phyloP scores from a whole-genome alignment of 2,113 vertebrate species.

The Salvelinus fontinalis region DNA sequence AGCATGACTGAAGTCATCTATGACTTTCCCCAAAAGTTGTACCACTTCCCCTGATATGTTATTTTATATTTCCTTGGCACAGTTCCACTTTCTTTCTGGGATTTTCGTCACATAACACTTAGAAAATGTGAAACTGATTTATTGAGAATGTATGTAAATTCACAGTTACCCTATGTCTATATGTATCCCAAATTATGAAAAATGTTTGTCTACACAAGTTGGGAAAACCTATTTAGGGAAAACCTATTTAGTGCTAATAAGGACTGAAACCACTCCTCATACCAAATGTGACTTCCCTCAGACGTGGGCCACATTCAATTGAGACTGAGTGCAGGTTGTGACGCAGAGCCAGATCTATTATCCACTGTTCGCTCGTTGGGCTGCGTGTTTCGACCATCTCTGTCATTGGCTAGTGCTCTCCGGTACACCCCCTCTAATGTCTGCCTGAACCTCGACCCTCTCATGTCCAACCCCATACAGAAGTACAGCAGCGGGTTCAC shows the following conservation, averaged over 20 bases:
- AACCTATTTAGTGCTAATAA: background rate
- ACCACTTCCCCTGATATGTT: too few relatives aligned
- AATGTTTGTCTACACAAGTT: too few relatives aligned
- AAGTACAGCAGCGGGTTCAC: slow-evolving; percentile 79
- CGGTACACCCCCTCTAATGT: slow-evolving; percentile 55
- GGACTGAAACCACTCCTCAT: too few relatives aligned
- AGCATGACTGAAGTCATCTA: too few relatives aligned
- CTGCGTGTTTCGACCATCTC: slow-evolving; percentile 25
- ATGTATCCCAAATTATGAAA: too few relatives aligned
- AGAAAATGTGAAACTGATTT: too few relatives aligned
- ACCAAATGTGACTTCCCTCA: too few relatives aligned
- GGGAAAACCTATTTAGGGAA: too few relatives aligned
- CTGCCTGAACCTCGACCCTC: slow-evolving; percentile 41
- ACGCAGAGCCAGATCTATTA: slow-evolving; percentile 20
- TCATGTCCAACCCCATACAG: slow-evolving; percentile 70
- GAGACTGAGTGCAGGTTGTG: background rate
- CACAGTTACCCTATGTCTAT: too few relatives aligned
- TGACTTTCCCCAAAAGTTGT: too few relatives aligned
- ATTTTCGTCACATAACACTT: background rate
- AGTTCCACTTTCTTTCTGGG: background rate
- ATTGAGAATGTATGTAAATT: too few relatives aligned
- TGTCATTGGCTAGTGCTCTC: slow-evolving; percentile 62
- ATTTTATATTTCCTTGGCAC: background rate
- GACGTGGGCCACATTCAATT: background rate
- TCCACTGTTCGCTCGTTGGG: slow-evolving; percentile 46